These are phyloP conservation scores for Pegoplata infirma DNA, from an alignment of 2,888 invertebrate species.

Conservation along the genomic window DNA sequence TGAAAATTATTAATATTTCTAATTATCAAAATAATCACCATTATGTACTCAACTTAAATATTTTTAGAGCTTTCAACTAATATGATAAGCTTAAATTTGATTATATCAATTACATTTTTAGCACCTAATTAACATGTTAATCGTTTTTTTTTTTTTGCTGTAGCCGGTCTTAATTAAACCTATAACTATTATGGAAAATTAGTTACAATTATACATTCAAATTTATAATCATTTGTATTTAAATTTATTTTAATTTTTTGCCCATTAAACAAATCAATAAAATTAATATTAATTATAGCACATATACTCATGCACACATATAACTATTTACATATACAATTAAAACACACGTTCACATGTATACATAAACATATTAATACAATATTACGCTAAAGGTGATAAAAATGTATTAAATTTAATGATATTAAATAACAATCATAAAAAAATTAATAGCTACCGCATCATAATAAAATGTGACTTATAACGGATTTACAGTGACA, in stretches of 20 bases:
- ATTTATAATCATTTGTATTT: slow-evolving; percentile 16
- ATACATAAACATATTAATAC: slow-evolving; percentile 16
- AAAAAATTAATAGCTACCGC: slow-evolving; percentile 21
- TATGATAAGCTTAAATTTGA: slow-evolving; percentile 51
- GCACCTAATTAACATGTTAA: slow-evolving; percentile 58
- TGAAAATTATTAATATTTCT: no score
- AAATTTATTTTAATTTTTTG: slow-evolving; percentile 18
- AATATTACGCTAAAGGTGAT: slow-evolving; percentile 54
- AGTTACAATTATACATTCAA: slow-evolving; percentile 48
- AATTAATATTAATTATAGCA: slow-evolving; percentile 43
- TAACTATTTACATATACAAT: not conserved
- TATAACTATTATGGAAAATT: slow-evolving; percentile 26
- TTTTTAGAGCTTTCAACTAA: no score
- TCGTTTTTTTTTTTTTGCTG: slow-evolving; percentile 13
- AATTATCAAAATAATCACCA: no score
- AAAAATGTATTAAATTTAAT: slow-evolving; percentile 62
- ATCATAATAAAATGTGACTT: not conserved
- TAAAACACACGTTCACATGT: not conserved
- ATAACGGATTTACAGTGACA: not conserved
- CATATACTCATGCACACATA: not conserved
- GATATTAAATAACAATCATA: slow-evolving; percentile 50
- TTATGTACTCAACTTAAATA: no score
- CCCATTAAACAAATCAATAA: slow-evolving; percentile 55
- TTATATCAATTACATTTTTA: slow-evolving; percentile 60
- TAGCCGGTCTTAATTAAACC: slow-evolving; percentile 42